A percentile compares a stretch with the other conserved stretches of the same genome.
Evolutionary conservation across 2,113 vertebrate genomes (phyloP).

Genomic region (Zosterops hypoxanthus): DNA sequence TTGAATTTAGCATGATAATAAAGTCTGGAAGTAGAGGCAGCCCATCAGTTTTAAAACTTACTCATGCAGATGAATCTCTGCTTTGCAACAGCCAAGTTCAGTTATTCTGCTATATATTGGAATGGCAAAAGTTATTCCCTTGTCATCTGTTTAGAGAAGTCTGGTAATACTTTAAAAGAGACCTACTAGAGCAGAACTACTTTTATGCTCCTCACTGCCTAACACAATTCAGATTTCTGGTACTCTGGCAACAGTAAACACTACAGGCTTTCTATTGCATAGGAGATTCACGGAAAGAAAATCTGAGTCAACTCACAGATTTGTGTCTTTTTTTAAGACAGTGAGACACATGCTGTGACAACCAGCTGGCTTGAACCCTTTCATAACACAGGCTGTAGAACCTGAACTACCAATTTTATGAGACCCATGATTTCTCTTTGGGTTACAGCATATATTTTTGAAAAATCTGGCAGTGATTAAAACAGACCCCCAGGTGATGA

Average conservation of each 20-base stretch:
- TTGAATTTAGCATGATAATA: not conserved
- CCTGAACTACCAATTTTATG: not conserved
- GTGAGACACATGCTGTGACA: not conserved
- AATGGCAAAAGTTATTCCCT: not conserved
- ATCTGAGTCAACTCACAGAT: not conserved
- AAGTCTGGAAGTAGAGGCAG: not conserved
- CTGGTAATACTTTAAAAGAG: not conserved
- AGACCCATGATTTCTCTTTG: not conserved
- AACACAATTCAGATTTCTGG: not conserved
- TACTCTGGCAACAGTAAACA: not conserved
- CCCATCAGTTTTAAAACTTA: not conserved
- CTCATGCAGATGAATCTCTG: not conserved
- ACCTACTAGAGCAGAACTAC: not conserved
- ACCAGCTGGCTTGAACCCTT: not conserved
- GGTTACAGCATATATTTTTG: not conserved
- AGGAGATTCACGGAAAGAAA: not conserved
- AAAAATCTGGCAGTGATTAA: not conserved
- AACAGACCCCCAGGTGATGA: not conserved
- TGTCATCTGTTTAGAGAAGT: not conserved
- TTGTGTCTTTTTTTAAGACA: conserved; percentile 4
- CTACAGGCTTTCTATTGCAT: not conserved
- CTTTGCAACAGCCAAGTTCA: not conserved
- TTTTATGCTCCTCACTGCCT: not conserved
- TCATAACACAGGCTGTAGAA: not conserved
- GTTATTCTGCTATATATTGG: not conserved